Evolutionary conservation across 2,888 invertebrate genomes (phyloP).

Genomic region (Conchocele bisecta): DNA sequence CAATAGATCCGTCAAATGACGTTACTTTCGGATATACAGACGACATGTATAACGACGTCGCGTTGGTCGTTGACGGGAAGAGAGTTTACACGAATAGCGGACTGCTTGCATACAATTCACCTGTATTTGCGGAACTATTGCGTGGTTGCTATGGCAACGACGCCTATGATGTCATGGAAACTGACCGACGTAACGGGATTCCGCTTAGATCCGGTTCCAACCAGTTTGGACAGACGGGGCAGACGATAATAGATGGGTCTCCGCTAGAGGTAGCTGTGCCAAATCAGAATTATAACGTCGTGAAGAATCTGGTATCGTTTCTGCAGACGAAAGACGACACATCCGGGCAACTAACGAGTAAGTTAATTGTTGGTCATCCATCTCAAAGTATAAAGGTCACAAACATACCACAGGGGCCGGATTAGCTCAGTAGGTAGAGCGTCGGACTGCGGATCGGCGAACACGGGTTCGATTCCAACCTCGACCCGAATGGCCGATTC

Average conservation of each 20-base stretch:
- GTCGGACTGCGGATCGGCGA: no score
- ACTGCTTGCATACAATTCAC: constrained; percentile 27
- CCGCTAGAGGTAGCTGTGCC: constrained; percentile 21
- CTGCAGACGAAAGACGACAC: no score
- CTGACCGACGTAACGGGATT: neutral
- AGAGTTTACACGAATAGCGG: constrained; percentile 22
- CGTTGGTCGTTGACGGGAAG: constrained; percentile 21
- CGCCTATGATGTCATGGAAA: neutral
- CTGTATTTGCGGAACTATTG: constrained; percentile 22
- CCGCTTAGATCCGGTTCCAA: neutral
- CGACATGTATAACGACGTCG: constrained; percentile 17
- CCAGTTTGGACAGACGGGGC: neutral
- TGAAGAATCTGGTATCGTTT: no score
- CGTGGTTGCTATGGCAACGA: neutral
- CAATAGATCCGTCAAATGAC: no score
- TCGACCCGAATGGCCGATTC: no score
- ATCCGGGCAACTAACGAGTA: no score
- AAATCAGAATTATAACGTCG: constrained; percentile 19
- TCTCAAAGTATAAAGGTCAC: no score
- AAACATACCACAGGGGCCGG: no score
- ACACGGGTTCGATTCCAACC: no score
- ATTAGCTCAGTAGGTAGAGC: no score
- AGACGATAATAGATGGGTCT: constrained; percentile 1
- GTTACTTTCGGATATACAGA: no score
- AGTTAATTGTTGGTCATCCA: no score